phyloP scores from a whole-genome alignment of 2,888 invertebrate species.

The Amiota minor region DNA sequence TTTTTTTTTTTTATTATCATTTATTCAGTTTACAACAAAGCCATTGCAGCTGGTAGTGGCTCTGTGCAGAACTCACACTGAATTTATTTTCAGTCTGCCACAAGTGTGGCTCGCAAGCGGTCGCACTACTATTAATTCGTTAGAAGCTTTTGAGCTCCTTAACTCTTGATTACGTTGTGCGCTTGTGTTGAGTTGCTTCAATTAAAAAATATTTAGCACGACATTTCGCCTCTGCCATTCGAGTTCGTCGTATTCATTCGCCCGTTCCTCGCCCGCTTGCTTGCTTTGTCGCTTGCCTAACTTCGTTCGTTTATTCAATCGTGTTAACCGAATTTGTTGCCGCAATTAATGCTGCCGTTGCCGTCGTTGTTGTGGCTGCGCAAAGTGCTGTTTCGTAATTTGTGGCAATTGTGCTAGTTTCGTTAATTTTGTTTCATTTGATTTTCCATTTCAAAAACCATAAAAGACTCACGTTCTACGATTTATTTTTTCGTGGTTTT shows the following conservation, averaged over 20 bases:
- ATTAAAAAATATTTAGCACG: conserved; percentile 7
- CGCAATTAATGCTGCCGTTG: conserved; percentile 35
- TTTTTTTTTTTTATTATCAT: too few species aligned
- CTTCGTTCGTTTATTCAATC: too few species aligned
- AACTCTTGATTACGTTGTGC: not conserved
- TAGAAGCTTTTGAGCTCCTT: not conserved
- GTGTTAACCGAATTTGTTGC: conserved; percentile 4
- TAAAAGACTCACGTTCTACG: too few species aligned
- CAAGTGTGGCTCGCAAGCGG: conserved; percentile 68
- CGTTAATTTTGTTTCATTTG: conserved; percentile 14
- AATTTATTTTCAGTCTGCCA: conserved; percentile 66
- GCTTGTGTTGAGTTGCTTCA: not conserved
- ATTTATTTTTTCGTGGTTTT: not conserved
- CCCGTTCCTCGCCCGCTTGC: not conserved
- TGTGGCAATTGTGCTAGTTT: conserved; percentile 59
- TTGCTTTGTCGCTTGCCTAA: too few species aligned
- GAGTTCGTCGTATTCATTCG: not conserved
- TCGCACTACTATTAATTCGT: conserved; percentile 46
- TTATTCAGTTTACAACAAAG: not conserved
- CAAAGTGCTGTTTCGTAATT: conserved; percentile 63
- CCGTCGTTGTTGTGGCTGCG: conserved; percentile 48
- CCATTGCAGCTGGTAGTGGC: not conserved
- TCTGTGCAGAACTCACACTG: conserved; percentile 53
- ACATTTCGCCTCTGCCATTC: conserved; percentile 2
- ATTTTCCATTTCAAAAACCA: too few species aligned